Evolutionary conservation across 2,113 vertebrate genomes (phyloP), one percentile per base, ranked within the genome.

Genomic region (Crotalus horridus): DNA sequence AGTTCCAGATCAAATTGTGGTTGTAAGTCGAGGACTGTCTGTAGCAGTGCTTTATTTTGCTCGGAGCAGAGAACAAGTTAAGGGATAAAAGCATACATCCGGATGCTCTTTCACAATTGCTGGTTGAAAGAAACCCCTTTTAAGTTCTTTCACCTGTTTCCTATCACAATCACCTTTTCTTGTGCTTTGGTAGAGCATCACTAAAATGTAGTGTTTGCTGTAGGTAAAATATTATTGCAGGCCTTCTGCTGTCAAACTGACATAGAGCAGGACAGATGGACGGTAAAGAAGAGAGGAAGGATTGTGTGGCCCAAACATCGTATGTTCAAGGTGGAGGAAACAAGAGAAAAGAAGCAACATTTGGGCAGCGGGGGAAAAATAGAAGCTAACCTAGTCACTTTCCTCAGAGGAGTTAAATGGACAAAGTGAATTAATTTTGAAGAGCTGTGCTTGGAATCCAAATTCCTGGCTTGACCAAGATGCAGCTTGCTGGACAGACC

Each of bases 291-390:
- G 29, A 56, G 4, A 51, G 23, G 39, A 43, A 54, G 17, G 15
- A 7, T n/a, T 26, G 15, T 54, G 69, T 24, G 3, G 20, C 64
- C 43, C 43, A 39, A 61, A 24, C 87, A 12, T 9, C 9, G 15
- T 23, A 39, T 10, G 20, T 64, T 92, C 24, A 53, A 53, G 29
- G 1, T 21, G 81, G 4, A 39, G 17, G 17, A 33, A 46, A 15
- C 0, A 5, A 61, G 48, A 54, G n/a, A 43, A 46, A 43, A 20
- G 4, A 21, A 51, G 17, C 0, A 43, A 46, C 81, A 87, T 86
- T 26, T 51, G 39, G 1, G 6, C 1, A 48, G 21, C 0, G 4
- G 7, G 11, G 33, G 1, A n/a, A 4, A 12, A 15, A 24, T 17
- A 20, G 24, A 23, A 46, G 55, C 8, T 33, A 33, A 20, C 29